Evolutionary conservation across 2,888 invertebrate species (phyloP).

Genomic region (Coremacera marginata): DNA sequence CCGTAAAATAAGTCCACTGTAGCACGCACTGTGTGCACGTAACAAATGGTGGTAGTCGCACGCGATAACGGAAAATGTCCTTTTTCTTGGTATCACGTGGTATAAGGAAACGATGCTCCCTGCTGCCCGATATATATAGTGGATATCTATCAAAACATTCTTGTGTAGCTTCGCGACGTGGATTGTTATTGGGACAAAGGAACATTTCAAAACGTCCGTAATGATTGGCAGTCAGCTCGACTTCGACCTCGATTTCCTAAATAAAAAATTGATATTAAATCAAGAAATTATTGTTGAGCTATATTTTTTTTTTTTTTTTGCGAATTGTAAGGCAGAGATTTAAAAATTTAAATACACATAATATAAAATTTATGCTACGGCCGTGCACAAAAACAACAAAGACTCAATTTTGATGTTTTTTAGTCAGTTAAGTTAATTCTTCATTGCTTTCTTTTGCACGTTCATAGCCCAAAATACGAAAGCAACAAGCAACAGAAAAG

Average conservation of each 20-base stretch:
- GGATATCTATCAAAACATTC: slow-evolving; percentile 88
- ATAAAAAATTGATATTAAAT: background rate
- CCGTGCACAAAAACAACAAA: too few species aligned
- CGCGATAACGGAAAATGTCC: slow-evolving; percentile 77
- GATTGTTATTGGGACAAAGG: slow-evolving; percentile 88
- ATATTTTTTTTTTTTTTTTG: too few species aligned
- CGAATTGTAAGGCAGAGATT: too few species aligned
- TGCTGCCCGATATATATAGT: slow-evolving; percentile 79
- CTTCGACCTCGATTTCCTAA: slow-evolving; percentile 85
- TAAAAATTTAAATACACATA: too few species aligned
- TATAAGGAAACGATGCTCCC: slow-evolving; percentile 79
- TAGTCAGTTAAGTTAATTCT: too few species aligned
- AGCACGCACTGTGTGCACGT: slow-evolving; percentile 91
- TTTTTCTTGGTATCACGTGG: slow-evolving; percentile 80
- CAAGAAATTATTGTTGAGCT: too few species aligned
- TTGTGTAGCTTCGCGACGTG: slow-evolving; percentile 81
- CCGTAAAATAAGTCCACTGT: slow-evolving; percentile 93
- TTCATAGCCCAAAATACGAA: too few species aligned
- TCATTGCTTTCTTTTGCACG: too few species aligned
- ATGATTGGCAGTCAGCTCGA: slow-evolving; percentile 92
- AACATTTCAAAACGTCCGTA: slow-evolving; percentile 87
- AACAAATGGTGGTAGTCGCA: slow-evolving; percentile 83
- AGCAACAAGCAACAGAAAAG: too few species aligned
- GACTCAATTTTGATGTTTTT: too few species aligned
- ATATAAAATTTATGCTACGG: too few species aligned